These are phyloP conservation scores for Hirudinaria manillensis DNA, from an alignment of 2,888 invertebrate genomes.

Conservation along the genomic window DNA sequence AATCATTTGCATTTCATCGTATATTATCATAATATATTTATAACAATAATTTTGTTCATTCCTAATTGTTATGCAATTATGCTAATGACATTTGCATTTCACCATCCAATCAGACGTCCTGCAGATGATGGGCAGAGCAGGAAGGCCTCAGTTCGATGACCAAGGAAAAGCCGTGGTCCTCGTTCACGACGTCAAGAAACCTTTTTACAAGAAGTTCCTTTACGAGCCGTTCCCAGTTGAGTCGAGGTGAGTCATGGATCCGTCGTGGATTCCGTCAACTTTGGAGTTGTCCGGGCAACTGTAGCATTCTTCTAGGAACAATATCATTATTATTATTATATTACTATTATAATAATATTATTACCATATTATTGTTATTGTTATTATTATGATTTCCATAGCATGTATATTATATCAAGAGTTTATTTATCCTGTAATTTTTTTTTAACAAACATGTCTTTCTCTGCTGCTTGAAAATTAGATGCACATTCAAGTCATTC, in stretches of 20 bases:
- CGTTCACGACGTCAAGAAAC: conserved; percentile 92
- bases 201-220: conserved; percentile 96
- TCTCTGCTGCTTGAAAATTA: too few species aligned
- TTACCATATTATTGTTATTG: not conserved
- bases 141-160: conserved; percentile 91
- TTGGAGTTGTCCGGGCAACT: not conserved
- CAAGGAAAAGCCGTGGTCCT: conserved; percentile 66
- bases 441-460: too few species aligned
- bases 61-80: too few species aligned
- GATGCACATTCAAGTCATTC: too few species aligned
- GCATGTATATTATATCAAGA: too few species aligned
- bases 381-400: too few species aligned
- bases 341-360: conserved; percentile 27
- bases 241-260: conserved; percentile 62
- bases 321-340: not conserved
- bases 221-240: conserved; percentile 99
- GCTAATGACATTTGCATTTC: too few species aligned
- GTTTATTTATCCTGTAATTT: too few species aligned
- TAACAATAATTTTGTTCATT: not conserved
- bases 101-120: conserved; percentile 71
- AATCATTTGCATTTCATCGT: not conserved
- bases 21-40: not conserved
- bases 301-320: not conserved
- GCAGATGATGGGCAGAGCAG: conserved; percentile 99
- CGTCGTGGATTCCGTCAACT: not conserved